Conservation (phyloP, 2,888 invertebrate genomes). For the Hypomecis atomaria region DNA sequence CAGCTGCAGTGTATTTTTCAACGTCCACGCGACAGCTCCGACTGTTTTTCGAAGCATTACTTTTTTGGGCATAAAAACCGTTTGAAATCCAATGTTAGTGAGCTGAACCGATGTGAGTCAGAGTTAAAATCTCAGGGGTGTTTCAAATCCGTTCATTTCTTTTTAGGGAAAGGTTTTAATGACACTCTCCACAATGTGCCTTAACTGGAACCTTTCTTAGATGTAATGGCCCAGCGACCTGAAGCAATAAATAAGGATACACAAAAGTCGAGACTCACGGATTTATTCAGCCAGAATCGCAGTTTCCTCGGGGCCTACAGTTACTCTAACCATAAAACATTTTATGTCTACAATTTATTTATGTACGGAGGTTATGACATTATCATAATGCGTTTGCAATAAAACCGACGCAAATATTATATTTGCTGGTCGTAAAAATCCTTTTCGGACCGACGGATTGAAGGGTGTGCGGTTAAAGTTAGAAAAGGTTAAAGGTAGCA, state of each 20-base stretch:
- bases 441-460: constrained; percentile 43
- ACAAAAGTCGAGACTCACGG: constrained; percentile 49
- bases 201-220: constrained; percentile 46
- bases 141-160: constrained; percentile 32
- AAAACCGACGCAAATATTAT: constrained; percentile 58
- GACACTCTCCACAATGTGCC: constrained; percentile 48
- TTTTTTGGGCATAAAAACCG: constrained; percentile 28
- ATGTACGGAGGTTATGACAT: constrained; percentile 63
- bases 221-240: constrained; percentile 50
- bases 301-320: constrained; percentile 42
- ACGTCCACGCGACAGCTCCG: constrained; percentile 14
- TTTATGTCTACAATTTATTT: constrained; percentile 64
- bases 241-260: constrained; percentile 56
- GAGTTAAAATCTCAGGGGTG: constrained; percentile 38
- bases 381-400: constrained; percentile 67
- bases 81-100: constrained; percentile 26
- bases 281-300: constrained; percentile 48
- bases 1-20: constrained; percentile 43
- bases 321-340: constrained; percentile 58
- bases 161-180: constrained; percentile 56
- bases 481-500: constrained; percentile 3
- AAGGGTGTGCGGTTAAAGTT: background rate
- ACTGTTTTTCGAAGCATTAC: constrained; percentile 16
- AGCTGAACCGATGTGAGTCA: constrained; percentile 9
- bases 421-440: constrained; percentile 61